These are phyloP conservation scores for Prenolepis imparis DNA, from an alignment of 2,888 invertebrate species.

Conservation along the genomic window DNA sequence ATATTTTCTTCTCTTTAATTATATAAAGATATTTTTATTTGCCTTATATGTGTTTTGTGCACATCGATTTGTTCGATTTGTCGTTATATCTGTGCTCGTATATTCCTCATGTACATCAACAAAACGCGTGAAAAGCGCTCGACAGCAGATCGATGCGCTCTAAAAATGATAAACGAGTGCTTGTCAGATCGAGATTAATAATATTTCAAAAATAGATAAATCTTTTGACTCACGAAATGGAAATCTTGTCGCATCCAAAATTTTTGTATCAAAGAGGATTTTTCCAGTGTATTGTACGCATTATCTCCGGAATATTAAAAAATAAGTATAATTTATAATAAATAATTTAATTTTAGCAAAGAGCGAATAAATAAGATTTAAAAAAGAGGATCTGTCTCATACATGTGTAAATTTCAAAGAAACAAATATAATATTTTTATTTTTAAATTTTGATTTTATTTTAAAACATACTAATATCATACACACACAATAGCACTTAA, in stretches of 20 bases:
- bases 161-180: conserved; percentile 60
- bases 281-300: neutral
- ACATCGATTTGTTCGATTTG: conserved; percentile 17
- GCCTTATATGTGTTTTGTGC: neutral
- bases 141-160: conserved; percentile 56
- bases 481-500: neutral
- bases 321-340: neutral
- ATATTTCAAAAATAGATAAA: conserved; percentile 52
- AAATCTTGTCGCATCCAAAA: neutral
- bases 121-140: conserved; percentile 48
- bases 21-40: neutral
- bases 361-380: neutral
- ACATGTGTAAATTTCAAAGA: neutral
- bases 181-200: conserved; percentile 46
- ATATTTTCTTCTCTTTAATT: neutral
- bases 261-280: conserved; percentile 6
- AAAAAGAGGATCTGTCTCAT: neutral
- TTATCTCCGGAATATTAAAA: neutral
- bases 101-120: conserved; percentile 29
- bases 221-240: conserved; percentile 23
- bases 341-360: conserved; percentile 13
- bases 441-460: neutral
- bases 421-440: neutral
- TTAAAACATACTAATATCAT: neutral
- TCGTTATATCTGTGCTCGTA: conserved; percentile 9